Evolutionary conservation across 2,888 invertebrate species (phyloP), one percentile per base, ranked within the genome.

Genomic region (Nebria brevicollis): DNA sequence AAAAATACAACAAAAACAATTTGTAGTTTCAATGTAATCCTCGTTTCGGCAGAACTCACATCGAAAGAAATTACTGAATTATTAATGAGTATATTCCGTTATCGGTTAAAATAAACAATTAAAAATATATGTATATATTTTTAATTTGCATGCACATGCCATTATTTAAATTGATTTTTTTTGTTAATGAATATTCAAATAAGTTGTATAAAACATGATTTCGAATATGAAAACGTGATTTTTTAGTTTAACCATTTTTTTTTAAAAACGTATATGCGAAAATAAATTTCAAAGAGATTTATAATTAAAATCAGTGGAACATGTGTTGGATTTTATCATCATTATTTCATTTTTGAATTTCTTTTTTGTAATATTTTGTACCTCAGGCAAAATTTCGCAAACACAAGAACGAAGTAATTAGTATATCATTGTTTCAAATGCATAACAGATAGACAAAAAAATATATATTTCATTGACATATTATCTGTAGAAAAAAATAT

Each of bases 251-350:
- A 70, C 68, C 73, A 78, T 78, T 66, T 34, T 34, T 66, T 73
- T 73, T 25, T 77, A 25, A 43, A 66, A 66, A 78, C 70, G 78
- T 20, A 43, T 15, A 68, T 43, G 70, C 70, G 68, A 68, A 74
- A 65, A 73, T 42, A 78, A 66, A 78, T 78, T 78, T 74, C 73
- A 78, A 78, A 78, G 73, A 78, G 78, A 78, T 78, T 78, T 78
- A 66, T 78, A 78, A 78, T 78, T 73, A 73, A 78, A 78, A 73
- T 78, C 73, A 41, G 26, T 78, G 73, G 73, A 65, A 73, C 42
- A 13, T 73, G 78, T 25, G 25, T 43, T 7, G 13, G 10, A 7
- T 41, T 41, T 73, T 26, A 42, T 73, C 43, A 73, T 42, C 43
- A 42, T 73, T 72, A 42, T 73, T 73, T 73, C 41, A 73, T 73